Base-by-base conservation (phyloP, 2,888 invertebrate species). In the Deroplatys truncata region DNA sequence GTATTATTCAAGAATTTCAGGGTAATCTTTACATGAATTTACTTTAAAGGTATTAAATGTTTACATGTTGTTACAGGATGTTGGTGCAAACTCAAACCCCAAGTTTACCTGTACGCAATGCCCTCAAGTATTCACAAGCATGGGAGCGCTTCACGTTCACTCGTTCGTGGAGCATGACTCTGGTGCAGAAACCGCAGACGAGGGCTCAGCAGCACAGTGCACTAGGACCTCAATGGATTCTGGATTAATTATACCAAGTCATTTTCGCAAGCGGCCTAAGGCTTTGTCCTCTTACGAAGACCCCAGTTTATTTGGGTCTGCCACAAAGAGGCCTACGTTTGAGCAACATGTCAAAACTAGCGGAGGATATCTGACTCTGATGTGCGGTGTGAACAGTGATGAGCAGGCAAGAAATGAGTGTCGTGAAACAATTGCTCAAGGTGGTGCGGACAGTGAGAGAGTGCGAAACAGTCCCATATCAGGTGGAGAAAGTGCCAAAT, bases 91-190 rank as follows among this genome's bases (percentile, higher is more conserved):
- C 31, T 82, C 86, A 31, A 82, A 20, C 82, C 29, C 86, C 86
- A 86, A 2, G 82, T 88, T 88, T 31, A 84, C 35, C 20, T 92
- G 93, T 89, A 91, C 91, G 43, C 43, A 92, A n/a, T 93, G 93
- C 91, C 91, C 91, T 4, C 91, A 91, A 88, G 89, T 91, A n/a
- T 92, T 92, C 88, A 91, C 92, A 90, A 92, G 91, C 88, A 91
- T 92, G 82, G 92, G 92, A 88, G 91, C 91, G 84, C 91, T 92
- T 43, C 92, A 92, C 89, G 91, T 92, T 82, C 92, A 92, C 88
- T 89, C 92, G 15, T 92, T 92, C 88, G 91, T 92, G 86, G 92
- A 92, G 86, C 92, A 92, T 84, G 90, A 86, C 86, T 86, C 86
- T 16, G 72, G 86, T 82, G 82, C 82, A 8, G 86, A 86, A 2